phyloP scores from a whole-genome alignment of 2,797 vertebrate genomes.

The Myotis daubentonii region DNA sequence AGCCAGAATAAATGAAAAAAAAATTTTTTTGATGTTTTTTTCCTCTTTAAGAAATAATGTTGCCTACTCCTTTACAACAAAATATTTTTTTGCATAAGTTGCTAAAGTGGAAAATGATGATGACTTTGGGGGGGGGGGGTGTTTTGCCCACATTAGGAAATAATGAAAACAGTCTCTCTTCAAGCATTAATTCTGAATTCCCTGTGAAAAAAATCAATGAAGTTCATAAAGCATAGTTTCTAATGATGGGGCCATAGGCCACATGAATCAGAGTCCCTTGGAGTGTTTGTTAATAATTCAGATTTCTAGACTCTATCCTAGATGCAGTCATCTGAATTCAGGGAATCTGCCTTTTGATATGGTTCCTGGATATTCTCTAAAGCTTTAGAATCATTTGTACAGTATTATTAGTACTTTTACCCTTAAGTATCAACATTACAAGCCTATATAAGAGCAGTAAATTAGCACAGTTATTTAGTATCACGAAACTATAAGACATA shows the following conservation, averaged over 20 bases:
- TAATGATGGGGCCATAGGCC: neutral
- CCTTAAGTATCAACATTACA: neutral
- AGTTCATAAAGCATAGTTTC: neutral
- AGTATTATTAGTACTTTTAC: neutral
- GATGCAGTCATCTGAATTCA: neutral
- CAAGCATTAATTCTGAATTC: constrained; percentile 48
- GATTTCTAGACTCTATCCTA: neutral
- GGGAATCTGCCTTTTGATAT: constrained; percentile 8
- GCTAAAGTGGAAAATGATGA: constrained; percentile 24
- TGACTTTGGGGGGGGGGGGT: neutral
- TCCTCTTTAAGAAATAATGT: neutral
- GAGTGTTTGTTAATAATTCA: neutral
- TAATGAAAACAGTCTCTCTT: constrained; percentile 7
- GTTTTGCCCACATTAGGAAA: neutral
- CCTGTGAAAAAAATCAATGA: constrained; percentile 20
- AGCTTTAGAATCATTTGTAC: neutral
- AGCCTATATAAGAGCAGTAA: neutral
- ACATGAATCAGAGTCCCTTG: neutral
- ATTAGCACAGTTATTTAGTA: neutral
- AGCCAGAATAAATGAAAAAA: constrained; percentile 39
- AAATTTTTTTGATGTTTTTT: neutral
- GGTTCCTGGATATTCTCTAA: neutral
- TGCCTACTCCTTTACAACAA: neutral
- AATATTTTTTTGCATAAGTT: constrained; percentile 38
- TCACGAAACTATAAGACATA: neutral